Percentiles rank a stretch among this genome's conserved stretches.
Evolutionary conservation across 64 coral and sea anemone species (phyloP).

Genomic region (Pocillopora verrucosa): DNA sequence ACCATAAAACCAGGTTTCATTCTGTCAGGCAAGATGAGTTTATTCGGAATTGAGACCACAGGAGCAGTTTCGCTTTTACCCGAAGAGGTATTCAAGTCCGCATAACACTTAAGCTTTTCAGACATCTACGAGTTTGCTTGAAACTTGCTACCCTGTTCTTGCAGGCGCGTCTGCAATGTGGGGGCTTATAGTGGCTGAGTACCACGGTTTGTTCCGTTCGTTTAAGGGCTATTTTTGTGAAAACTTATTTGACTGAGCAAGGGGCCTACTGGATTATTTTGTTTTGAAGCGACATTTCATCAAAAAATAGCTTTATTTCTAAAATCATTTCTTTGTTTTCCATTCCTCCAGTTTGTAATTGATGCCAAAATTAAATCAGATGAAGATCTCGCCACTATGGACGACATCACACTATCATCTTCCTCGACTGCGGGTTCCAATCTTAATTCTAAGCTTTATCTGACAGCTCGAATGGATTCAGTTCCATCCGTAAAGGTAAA

Average conservation of each 20-base stretch:
- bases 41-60: conserved; percentile 83
- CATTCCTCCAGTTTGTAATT: conserved; percentile 69
- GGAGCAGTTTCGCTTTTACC: conserved; percentile 71
- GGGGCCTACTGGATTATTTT: no score
- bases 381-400: conserved; percentile 27
- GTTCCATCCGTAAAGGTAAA: conserved; percentile 83
- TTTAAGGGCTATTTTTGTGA: neutral
- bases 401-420: conserved; percentile 55
- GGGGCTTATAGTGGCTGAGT: no score
- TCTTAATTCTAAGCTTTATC: conserved; percentile 58
- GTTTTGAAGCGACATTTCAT: neutral
- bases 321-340: neutral
- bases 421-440: conserved; percentile 3
- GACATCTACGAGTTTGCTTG: neutral
- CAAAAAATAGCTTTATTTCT: neutral
- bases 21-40: conserved; percentile 73
- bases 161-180: no score
- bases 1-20: conserved; percentile 65
- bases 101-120: neutral
- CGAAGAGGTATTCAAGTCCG: conserved; percentile 54
- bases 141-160: neutral
- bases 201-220: neutral
- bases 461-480: conserved; percentile 80
- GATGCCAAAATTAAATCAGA: conserved; percentile 74
- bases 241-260: neutral